Evolutionary conservation across 2,888 invertebrate genomes (phyloP).

Genomic region (Loripinus fragilis): DNA sequence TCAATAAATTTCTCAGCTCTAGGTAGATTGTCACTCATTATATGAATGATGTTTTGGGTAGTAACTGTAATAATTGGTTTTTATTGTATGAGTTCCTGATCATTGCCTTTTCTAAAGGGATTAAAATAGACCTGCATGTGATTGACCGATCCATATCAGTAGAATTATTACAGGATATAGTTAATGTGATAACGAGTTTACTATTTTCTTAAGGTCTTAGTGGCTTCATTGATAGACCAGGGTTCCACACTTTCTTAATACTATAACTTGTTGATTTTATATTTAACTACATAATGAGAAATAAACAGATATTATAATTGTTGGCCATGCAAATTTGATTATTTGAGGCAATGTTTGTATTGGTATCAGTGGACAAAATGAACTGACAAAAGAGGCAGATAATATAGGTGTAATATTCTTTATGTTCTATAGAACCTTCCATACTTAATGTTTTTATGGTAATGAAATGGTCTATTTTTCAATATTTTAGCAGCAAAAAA

Average conservation of each 20-base stretch:
- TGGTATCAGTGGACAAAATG: background rate
- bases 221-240: background rate
- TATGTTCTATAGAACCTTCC: too few species aligned
- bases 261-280: conserved; percentile 45
- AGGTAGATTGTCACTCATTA: too few species aligned
- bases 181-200: conserved; percentile 14
- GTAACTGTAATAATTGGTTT: too few species aligned
- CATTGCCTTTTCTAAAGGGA: too few species aligned
- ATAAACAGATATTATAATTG: conserved; percentile 28
- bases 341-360: background rate
- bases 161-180: background rate
- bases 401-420: background rate
- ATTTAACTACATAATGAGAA: conserved; percentile 32
- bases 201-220: conserved; percentile 5
- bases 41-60: too few species aligned
- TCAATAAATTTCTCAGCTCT: too few species aligned
- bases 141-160: too few species aligned
- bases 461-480: too few species aligned
- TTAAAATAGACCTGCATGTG: too few species aligned
- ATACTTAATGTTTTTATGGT: too few species aligned
- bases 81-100: too few species aligned
- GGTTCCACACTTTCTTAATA: conserved; percentile 29
- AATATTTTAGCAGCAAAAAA: too few species aligned
- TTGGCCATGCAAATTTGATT: background rate
- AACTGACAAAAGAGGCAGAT: background rate